These are phyloP conservation scores for Falcunculus frontatus DNA, from an alignment of 2,113 vertebrate species.

Conservation along the genomic window DNA sequence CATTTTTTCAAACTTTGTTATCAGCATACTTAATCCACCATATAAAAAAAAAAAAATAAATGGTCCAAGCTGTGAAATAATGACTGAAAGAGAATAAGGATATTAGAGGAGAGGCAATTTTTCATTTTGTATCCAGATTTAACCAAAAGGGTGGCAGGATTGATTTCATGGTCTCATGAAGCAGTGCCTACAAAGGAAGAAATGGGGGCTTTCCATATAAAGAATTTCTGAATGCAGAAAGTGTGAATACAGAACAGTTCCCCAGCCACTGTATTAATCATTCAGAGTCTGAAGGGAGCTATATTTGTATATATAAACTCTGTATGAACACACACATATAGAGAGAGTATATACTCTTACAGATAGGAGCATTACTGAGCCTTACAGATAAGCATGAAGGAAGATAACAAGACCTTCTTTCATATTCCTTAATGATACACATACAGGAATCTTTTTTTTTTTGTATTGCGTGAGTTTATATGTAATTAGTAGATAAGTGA, in stretches of 20 bases:
- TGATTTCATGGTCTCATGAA: constrained; percentile 34
- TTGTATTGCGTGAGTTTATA: neutral
- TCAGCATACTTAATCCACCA: neutral
- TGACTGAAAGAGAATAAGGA: constrained; percentile 11
- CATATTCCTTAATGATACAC: constrained; percentile 11
- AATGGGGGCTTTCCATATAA: neutral
- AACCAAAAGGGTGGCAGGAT: neutral
- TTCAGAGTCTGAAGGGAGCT: neutral
- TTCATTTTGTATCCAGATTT: constrained; percentile 36
- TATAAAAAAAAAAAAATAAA: neutral
- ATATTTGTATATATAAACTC: neutral
- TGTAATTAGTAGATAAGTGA: constrained; percentile 38
- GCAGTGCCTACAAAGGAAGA: neutral
- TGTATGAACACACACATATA: neutral
- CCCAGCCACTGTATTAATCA: neutral
- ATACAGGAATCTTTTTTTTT: neutral
- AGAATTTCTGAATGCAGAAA: neutral
- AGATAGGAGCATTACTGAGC: neutral
- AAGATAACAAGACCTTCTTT: constrained; percentile 11
- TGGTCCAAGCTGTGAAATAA: neutral
- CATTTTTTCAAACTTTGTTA: neutral
- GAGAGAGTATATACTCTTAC: neutral
- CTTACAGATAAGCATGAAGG: neutral
- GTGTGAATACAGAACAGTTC: neutral
- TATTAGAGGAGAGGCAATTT: neutral